phyloP scores from a whole-genome alignment of 2,888 invertebrate genomes.

The Xestia c-nigrum region DNA sequence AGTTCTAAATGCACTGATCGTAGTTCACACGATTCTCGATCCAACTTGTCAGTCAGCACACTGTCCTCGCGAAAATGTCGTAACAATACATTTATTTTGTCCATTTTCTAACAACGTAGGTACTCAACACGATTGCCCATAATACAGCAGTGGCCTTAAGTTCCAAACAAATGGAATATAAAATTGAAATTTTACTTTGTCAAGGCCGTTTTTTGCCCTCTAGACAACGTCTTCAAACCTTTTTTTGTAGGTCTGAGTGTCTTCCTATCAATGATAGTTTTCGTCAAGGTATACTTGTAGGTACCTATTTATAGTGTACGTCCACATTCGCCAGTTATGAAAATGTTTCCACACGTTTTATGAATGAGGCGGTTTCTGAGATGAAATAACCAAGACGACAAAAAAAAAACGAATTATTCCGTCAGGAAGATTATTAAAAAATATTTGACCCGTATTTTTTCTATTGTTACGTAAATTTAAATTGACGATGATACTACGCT shows the following conservation, averaged over 20 bases:
- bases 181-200: slow-evolving; percentile 30
- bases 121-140: slow-evolving; percentile 32
- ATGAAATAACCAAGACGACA: slow-evolving; percentile 13
- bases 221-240: not conserved
- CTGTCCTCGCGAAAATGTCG: slow-evolving; percentile 55
- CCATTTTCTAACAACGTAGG: slow-evolving; percentile 43
- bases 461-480: no score
- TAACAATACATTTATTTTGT: slow-evolving; percentile 47
- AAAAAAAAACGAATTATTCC: no score
- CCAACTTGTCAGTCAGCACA: not conserved
- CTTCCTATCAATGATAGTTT: slow-evolving; percentile 19
- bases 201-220: slow-evolving; percentile 38
- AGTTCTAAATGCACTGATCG: not conserved
- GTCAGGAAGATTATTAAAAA: no score
- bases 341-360: not conserved
- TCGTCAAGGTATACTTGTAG: not conserved
- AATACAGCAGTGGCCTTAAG: slow-evolving; percentile 45
- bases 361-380: slow-evolving; percentile 27
- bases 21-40: slow-evolving; percentile 39
- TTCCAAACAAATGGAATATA: not conserved
- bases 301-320: not conserved
- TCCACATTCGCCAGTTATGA: not conserved
- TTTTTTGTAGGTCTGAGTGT: no score
- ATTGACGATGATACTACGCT: no score
- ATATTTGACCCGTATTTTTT: no score